phyloP scores from a whole-genome alignment of 2,113 vertebrate genomes.

The Herpailurus yagouaroundi region DNA sequence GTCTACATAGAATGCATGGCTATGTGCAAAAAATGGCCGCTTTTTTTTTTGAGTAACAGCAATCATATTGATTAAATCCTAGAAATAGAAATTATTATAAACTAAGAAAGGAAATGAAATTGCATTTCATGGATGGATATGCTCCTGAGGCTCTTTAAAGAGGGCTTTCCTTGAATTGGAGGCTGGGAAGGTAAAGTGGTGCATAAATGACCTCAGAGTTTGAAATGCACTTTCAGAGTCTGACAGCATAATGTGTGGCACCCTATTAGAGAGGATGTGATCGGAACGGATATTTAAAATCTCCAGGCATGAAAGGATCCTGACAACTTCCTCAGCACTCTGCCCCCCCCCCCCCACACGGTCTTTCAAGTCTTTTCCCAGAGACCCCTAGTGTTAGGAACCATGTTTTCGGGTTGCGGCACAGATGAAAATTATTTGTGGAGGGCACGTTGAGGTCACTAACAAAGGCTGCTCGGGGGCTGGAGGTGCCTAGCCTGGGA shows the following conservation, averaged over 20 bases:
- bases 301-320: background rate
- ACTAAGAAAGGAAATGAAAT: conserved; percentile 25
- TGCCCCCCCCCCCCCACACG: accelerated
- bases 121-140: background rate
- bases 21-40: background rate
- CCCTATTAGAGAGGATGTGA: conserved; percentile 59
- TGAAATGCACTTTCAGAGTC: conserved; percentile 64
- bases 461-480: background rate
- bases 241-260: conserved; percentile 30
- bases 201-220: conserved; percentile 57
- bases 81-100: conserved; percentile 23
- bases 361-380: background rate
- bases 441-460: background rate
- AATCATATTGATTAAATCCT: background rate
- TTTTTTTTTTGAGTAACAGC: background rate
- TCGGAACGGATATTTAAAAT: background rate
- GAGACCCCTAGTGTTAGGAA: background rate
- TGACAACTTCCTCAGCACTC: background rate
- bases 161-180: conserved; percentile 67
- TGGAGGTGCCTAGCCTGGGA: background rate
- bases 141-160: conserved; percentile 66
- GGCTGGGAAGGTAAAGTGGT: conserved; percentile 29
- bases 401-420: background rate
- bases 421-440: background rate
- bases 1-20: background rate